phyloP scores from a whole-genome alignment of 2,888 invertebrate genomes.

The Lasioglossum morio region DNA sequence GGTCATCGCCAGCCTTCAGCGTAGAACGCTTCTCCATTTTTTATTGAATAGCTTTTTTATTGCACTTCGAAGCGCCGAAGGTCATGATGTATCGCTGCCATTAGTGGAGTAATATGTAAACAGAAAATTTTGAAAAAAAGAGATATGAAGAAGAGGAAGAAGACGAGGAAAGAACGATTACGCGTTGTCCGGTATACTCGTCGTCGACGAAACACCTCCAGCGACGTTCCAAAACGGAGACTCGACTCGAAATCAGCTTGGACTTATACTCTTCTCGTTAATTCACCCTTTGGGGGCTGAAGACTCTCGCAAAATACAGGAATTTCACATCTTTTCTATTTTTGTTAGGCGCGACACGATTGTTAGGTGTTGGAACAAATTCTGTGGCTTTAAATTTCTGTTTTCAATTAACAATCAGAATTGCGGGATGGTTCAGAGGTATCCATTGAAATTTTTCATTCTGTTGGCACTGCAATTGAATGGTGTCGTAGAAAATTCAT shows the following conservation, averaged over 20 bases:
- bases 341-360: not conserved
- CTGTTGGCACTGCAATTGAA: not conserved
- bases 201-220: conserved; percentile 31
- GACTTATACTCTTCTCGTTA: not conserved
- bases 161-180: conserved; percentile 8
- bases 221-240: conserved; percentile 61
- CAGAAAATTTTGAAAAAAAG: conserved; percentile 41
- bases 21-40: conserved; percentile 50
- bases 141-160: not conserved
- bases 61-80: conserved; percentile 69
- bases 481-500: not conserved
- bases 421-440: not conserved
- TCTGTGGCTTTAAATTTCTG: not conserved
- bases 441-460: not conserved
- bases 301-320: not conserved
- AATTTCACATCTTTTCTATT: not conserved
- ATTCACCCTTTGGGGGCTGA: not conserved
- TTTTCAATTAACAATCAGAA: not conserved
- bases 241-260: conserved; percentile 70
- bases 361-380: not conserved
- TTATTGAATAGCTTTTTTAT: conserved; percentile 62
- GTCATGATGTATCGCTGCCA: conserved; percentile 62
- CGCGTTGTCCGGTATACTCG: conserved; percentile 28
- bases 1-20: conserved; percentile 40
- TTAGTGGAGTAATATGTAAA: conserved; percentile 56